Evolutionary conservation across 2,888 invertebrate species (phyloP), one percentile per base, ranked within the genome.

Genomic region (Graphium colonna): DNA sequence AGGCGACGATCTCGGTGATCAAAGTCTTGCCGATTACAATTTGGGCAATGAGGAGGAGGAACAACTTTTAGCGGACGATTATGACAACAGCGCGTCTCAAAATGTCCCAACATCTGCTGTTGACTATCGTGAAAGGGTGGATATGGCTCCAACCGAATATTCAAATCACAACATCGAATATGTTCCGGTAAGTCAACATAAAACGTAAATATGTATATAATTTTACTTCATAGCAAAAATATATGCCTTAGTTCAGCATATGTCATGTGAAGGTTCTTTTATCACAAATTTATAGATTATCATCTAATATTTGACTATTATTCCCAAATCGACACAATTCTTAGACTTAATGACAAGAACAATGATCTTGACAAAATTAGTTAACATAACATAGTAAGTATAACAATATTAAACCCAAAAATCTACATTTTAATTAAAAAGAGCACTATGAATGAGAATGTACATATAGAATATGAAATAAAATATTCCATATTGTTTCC

Each of bases 31-130:
- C 1, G 90, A 90, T 61, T 90, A 90, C 60, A 90, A 89, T 63
- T 79, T 90, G 54, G 90, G 90, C 0, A 88, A 89, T 64, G 90
- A 90, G 46, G 90, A 90, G 49, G 90, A 90, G 56, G 89, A 90
- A 36, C 81, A 89, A 59, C 75, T 90, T 1, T 61, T 90, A 51
- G 90, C 90, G 39, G 90, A 90, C 56, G 90, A 88, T 59, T 88
- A 82, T 50, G 87, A 86, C 17, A 70, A 71, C 52, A 76, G 71
- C 4, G 71, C 69, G 0, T 72, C 83, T 2, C 87, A 88, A 59
- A 88, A 83, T 71, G 86, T 87, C 1, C 86, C 87, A 0, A 67
- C 72, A 0, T 77, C 84, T 0, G 56, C 76, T 18, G 71, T 72
- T 1, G 59, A 59, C 7, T 84, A 77, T 51, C 62, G 69, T 38